phyloP scores from a whole-genome alignment of 2,888 invertebrate species.

The Drosophila incognita region DNA sequence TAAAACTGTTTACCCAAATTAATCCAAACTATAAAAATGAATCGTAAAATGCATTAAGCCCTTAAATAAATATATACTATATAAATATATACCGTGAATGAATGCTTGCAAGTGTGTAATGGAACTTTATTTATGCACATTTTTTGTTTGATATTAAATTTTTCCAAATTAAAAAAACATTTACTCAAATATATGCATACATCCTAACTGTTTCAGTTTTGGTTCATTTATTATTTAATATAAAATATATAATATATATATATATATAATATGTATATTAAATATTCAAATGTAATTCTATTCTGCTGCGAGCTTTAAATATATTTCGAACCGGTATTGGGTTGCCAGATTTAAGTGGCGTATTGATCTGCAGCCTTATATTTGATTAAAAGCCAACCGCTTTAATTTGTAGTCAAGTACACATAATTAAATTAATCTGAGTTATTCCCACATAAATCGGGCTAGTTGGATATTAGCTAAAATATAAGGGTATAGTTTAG shows the following conservation, averaged over 20 bases:
- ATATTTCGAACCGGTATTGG: background rate
- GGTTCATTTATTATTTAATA: background rate
- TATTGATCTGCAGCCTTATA: fast-evolving
- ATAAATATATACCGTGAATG: background rate
- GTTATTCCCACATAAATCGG: background rate
- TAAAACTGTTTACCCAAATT: background rate
- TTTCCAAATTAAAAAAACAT: background rate
- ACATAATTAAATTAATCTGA: background rate
- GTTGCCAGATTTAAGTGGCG: background rate
- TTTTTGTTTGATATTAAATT: background rate
- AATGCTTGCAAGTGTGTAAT: background rate
- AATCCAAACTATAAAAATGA: background rate
- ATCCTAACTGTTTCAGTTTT: background rate
- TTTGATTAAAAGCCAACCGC: background rate
- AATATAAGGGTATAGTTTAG: background rate
- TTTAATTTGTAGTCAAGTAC: background rate
- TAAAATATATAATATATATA: too few relatives aligned
- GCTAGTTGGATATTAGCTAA: background rate
- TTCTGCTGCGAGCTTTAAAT: background rate
- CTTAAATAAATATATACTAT: background rate
- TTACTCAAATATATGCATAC: background rate
- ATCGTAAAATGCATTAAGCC: background rate
- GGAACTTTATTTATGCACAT: background rate
- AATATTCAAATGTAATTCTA: background rate
- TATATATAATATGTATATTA: too few relatives aligned